Evolutionary conservation across 2,113 vertebrate species (phyloP).

Genomic region (Dromaius novaehollandiae): DNA sequence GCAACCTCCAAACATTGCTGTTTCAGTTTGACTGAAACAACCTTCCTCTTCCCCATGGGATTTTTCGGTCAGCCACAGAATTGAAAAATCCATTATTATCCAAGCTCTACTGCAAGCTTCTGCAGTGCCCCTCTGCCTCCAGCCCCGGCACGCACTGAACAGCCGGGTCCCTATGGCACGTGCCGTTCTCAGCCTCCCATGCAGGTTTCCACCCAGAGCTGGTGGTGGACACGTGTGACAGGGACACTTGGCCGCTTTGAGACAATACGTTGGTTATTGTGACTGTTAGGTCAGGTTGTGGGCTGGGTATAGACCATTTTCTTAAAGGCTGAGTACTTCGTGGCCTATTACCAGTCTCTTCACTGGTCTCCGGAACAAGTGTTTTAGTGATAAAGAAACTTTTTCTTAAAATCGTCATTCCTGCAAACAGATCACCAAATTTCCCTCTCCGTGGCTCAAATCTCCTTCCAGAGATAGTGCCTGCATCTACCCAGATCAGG

Average conservation of each 20-base stretch:
- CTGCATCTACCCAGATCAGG: background rate
- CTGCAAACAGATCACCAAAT: background rate
- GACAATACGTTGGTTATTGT: background rate
- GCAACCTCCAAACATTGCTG: background rate
- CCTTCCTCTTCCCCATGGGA: conserved; percentile 31
- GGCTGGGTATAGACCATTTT: background rate
- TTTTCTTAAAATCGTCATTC: background rate
- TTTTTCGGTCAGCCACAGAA: conserved; percentile 16
- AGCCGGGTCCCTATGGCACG: background rate
- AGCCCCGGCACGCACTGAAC: background rate
- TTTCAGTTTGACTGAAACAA: conserved; percentile 14
- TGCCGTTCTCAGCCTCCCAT: background rate
- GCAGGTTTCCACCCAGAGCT: background rate
- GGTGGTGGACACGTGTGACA: background rate
- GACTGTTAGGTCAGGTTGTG: background rate
- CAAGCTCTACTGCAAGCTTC: conserved; percentile 1
- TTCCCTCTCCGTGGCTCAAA: background rate
- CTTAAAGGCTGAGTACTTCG: background rate
- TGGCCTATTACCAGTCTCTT: background rate
- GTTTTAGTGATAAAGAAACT: background rate
- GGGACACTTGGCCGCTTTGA: background rate
- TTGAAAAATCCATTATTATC: conserved; percentile 62
- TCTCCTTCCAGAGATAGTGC: background rate
- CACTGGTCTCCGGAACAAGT: background rate
- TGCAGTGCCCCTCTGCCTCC: background rate